Evolutionary conservation across 2,113 vertebrate genomes (phyloP).

Genomic region (Embiotoca jacksoni): DNA sequence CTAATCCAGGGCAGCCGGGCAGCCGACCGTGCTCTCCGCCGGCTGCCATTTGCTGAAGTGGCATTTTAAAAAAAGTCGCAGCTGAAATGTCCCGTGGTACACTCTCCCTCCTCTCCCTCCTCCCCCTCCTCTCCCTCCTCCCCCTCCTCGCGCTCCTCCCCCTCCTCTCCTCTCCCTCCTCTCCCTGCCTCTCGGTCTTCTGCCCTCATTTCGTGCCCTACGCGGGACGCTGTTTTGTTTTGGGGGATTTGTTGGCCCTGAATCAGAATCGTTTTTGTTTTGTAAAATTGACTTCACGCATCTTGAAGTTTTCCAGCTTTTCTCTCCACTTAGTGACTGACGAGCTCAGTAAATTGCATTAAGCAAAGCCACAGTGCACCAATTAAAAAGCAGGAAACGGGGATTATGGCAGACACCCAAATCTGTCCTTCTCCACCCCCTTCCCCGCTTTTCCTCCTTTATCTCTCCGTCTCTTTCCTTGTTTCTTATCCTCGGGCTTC

Average conservation of each 20-base stretch:
- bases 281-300: background rate
- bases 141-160: background rate
- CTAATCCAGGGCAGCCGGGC: slow-evolving; percentile 69
- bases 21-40: slow-evolving; percentile 57
- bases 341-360: slow-evolving; percentile 14
- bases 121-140: slow-evolving; percentile 42
- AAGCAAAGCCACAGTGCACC: slow-evolving; percentile 18
- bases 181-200: background rate
- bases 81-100: slow-evolving; percentile 70
- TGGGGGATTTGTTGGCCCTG: background rate
- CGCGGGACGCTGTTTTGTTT: slow-evolving; percentile 30
- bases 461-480: slow-evolving; percentile 43
- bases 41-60: slow-evolving; percentile 73
- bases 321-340: background rate
- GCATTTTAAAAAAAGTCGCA: slow-evolving; percentile 70
- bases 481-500: slow-evolving; percentile 60
- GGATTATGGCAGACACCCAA: slow-evolving; percentile 41
- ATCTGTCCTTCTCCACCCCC: slow-evolving; percentile 28
- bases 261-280: too few species aligned
- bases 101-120: background rate
- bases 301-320: background rate
- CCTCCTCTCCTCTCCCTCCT: slow-evolving; percentile 34
- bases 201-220: slow-evolving; percentile 43
- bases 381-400: slow-evolving; percentile 50
- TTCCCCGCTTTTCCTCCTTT: slow-evolving; percentile 27